Conservation (phyloP, 2,113 vertebrate genomes). For the Plectropomus leopardus region DNA sequence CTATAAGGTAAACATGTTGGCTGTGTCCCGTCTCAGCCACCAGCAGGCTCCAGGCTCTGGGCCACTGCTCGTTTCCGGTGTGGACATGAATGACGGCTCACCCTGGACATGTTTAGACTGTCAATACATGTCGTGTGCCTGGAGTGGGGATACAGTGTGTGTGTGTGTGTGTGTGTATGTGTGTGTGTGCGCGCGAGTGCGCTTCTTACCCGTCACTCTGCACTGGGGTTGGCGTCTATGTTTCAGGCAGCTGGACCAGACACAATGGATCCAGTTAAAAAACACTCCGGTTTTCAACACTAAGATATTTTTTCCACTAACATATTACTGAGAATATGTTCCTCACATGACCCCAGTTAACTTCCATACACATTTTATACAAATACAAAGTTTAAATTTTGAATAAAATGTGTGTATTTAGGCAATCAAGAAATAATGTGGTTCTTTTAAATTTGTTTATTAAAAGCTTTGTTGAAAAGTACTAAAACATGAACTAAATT, state of each 20-base stretch:
- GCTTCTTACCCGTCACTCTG: conserved; percentile 57
- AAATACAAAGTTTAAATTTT: not conserved
- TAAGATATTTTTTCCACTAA: not conserved
- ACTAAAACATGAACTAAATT: not conserved
- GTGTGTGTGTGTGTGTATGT: conserved; percentile 44
- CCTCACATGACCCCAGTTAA: not conserved
- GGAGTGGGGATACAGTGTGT: conserved; percentile 8
- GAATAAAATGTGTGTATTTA: not conserved
- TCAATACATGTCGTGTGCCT: conserved; percentile 72
- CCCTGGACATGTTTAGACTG: conserved; percentile 72
- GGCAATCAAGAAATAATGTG: not conserved
- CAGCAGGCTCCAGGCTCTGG: conserved; percentile 28
- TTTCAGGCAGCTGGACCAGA: conserved; percentile 59
- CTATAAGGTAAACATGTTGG: conserved; percentile 68
- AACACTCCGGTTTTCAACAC: not conserved
- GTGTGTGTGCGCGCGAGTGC: conserved; percentile 6
- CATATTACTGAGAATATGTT: not conserved
- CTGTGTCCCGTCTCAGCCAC: conserved; percentile 5
- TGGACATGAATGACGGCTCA: conserved; percentile 32
- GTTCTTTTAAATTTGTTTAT: not conserved
- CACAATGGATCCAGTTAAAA: not conserved
- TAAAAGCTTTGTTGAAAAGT: not conserved
- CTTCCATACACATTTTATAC: not conserved
- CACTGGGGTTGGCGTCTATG: conserved; percentile 36
- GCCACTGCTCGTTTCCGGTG: conserved; percentile 47